phyloP scores from a whole-genome alignment of 2,888 invertebrate species.

The Digitonthophagus gazella region DNA sequence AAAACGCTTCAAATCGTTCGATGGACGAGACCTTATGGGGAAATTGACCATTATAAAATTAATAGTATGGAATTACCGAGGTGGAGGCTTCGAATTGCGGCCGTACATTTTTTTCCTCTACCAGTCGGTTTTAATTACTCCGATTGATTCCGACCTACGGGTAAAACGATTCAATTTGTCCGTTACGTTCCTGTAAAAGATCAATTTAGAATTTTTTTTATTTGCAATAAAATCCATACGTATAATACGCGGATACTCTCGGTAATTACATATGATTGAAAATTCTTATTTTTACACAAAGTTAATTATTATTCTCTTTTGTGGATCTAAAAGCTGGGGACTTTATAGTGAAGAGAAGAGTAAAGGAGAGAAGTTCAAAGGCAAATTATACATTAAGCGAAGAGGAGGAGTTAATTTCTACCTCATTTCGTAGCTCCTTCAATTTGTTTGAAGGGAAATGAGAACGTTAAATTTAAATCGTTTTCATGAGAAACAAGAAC shows the following conservation, averaged over 20 bases:
- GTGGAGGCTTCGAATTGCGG: not conserved
- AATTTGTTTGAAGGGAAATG: not conserved
- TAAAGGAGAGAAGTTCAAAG: not conserved
- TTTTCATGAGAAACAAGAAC: too few species aligned
- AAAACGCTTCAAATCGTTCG: not conserved
- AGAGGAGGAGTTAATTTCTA: not conserved
- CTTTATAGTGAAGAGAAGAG: not conserved
- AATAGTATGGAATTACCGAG: not conserved
- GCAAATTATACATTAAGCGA: not conserved
- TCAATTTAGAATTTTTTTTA: not conserved
- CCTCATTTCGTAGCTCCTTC: not conserved
- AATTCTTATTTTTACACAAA: not conserved
- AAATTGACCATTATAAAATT: not conserved
- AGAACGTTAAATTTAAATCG: not conserved
- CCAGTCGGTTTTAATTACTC: not conserved
- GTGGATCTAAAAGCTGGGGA: not conserved
- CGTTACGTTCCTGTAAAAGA: not conserved
- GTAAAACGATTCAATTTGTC: not conserved
- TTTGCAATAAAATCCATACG: not conserved
- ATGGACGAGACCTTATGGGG: not conserved
- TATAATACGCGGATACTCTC: too few species aligned
- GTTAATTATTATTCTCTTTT: not conserved
- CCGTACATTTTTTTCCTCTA: not conserved
- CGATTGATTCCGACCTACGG: not conserved
- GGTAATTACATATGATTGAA: too few species aligned